Percentiles rank a stretch among this genome's conserved stretches.
Conservation (phyloP, 1,140 invertebrate species). For the Microplitis mediator region DNA sequence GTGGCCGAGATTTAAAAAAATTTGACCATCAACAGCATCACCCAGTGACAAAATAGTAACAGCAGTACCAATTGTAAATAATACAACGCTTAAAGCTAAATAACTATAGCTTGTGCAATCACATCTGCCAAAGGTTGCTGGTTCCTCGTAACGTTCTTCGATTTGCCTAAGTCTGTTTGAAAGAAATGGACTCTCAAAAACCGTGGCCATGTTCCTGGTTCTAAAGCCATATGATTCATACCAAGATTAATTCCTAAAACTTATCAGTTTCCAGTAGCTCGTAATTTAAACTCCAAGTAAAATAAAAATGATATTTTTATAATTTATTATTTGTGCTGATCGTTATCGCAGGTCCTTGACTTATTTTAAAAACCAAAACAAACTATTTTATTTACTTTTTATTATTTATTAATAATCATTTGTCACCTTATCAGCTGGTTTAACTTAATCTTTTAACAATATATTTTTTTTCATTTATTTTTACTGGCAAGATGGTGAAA, state of each 20-base stretch:
- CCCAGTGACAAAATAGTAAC: conserved; percentile 70
- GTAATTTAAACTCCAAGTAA: no score
- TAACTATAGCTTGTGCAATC: conserved; percentile 73
- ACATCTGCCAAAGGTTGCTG: conserved; percentile 67
- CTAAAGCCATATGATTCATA: conserved; percentile 35
- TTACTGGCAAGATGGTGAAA: no score
- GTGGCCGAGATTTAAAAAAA: conserved; percentile 68
- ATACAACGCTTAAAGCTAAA: conserved; percentile 67
- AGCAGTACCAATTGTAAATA: conserved; percentile 69
- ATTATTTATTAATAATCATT: no score
- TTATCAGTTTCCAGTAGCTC: no score
- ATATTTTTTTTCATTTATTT: no score
- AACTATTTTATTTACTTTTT: no score
- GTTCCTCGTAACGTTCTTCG: conserved; percentile 66
- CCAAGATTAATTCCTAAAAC: neutral
- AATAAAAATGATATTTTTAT: no score
- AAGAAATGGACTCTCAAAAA: conserved; percentile 68
- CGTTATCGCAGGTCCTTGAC: no score
- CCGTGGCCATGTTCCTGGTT: conserved; percentile 62
- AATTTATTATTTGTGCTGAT: no score
- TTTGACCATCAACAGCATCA: conserved; percentile 64
- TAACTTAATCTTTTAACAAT: no score
- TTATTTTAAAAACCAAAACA: no score
- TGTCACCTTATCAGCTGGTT: no score
- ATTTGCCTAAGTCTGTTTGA: conserved; percentile 66